These are phyloP conservation scores for Tipula helvola DNA, from an alignment of 2,888 invertebrate species.

Conservation along the genomic window DNA sequence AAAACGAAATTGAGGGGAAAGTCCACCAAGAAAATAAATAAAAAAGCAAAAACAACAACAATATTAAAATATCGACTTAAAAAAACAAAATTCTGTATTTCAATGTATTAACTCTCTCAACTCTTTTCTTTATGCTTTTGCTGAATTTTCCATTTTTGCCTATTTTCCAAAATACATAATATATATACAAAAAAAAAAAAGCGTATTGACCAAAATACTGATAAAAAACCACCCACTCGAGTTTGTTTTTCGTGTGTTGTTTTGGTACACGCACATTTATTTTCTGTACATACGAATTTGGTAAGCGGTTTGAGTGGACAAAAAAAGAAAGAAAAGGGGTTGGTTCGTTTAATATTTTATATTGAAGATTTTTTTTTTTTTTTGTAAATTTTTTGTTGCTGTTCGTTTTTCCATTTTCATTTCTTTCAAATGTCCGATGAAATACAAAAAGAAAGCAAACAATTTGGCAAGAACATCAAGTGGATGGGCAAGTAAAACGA, in stretches of 20 bases:
- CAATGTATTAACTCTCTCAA: not conserved
- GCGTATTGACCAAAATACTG: not conserved
- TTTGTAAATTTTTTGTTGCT: no score
- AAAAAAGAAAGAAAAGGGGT: not conserved
- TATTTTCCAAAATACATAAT: not conserved
- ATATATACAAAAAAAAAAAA: no score
- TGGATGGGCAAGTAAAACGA: not conserved
- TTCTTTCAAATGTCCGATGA: constrained; percentile 4
- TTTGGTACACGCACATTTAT: not conserved
- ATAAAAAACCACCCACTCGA: constrained; percentile 4
- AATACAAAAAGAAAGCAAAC: not conserved
- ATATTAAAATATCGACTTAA: constrained; percentile 4
- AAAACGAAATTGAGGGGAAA: not conserved
- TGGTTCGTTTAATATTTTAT: constrained; percentile 4
- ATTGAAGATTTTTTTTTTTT: not conserved
- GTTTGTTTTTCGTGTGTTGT: not conserved
- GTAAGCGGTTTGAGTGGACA: not conserved
- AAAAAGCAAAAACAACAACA: not conserved
- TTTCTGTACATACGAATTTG: not conserved
- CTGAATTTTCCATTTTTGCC: not conserved
- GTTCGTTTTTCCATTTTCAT: not conserved
- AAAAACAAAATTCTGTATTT: not conserved
- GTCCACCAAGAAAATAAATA: not conserved
- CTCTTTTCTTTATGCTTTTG: not conserved
- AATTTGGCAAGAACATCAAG: not conserved